phyloP scores from a whole-genome alignment of 2,113 vertebrate species.

The Chiloscyllium plagiosum region DNA sequence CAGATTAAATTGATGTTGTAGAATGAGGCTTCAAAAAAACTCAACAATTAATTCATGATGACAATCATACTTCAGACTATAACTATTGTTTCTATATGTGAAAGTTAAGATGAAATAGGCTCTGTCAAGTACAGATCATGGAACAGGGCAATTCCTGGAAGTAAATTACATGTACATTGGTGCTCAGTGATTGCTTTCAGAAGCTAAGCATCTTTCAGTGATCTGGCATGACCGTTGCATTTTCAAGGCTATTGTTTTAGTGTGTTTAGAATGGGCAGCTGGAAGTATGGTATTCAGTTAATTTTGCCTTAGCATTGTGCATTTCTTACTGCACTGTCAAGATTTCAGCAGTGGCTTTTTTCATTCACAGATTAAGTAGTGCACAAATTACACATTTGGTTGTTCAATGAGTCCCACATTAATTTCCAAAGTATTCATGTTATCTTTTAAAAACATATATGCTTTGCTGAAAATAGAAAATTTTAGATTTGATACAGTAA shows the following conservation, averaged over 20 bases:
- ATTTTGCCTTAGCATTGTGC: background rate
- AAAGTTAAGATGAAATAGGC: background rate
- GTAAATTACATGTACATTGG: background rate
- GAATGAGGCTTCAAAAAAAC: background rate
- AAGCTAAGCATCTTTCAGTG: background rate
- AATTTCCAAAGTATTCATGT: background rate
- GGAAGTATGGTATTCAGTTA: background rate
- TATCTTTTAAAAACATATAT: background rate
- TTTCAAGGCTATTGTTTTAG: background rate
- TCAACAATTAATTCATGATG: background rate
- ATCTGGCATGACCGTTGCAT: background rate
- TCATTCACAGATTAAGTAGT: background rate
- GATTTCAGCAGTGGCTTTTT: background rate
- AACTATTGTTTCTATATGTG: background rate
- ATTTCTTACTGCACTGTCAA: background rate
- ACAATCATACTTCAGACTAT: background rate
- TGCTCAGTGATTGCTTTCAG: background rate
- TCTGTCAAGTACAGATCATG: background rate
- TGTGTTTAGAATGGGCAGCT: background rate
- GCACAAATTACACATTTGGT: background rate
- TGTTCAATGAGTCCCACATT: background rate
- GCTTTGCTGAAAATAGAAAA: constrained; percentile 18
- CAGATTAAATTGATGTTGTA: background rate
- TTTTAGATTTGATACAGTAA: background rate
- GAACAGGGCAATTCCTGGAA: background rate